Percentiles rank a stretch among this genome's conserved stretches.
Evolutionary conservation across 2,113 vertebrate species (phyloP).

Genomic region (Etheostoma cragini): DNA sequence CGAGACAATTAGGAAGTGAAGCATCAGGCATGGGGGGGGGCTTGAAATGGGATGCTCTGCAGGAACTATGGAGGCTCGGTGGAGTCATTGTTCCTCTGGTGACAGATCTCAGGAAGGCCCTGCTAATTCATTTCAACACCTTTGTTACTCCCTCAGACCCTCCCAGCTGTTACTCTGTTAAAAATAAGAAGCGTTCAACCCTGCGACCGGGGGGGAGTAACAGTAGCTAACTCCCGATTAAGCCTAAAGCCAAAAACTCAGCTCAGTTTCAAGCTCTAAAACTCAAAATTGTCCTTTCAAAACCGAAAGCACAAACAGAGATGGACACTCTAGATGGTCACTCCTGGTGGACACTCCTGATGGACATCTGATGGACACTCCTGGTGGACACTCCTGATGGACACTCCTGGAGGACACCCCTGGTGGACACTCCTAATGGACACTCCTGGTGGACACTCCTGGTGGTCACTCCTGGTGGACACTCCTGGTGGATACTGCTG

Average conservation of each 20-base stretch:
- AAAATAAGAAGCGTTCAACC: slow-evolving; percentile 87
- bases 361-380: too few relatives aligned
- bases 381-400: too few relatives aligned
- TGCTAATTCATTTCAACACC: slow-evolving; percentile 88
- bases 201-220: slow-evolving; percentile 52
- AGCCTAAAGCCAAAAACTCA: too few relatives aligned
- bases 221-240: background rate
- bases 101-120: slow-evolving; percentile 82
- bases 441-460: too few relatives aligned
- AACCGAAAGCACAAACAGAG: background rate
- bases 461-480: too few relatives aligned
- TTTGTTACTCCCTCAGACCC: slow-evolving; percentile 84
- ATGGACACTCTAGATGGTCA: too few relatives aligned
- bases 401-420: too few relatives aligned
- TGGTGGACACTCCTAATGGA: too few relatives aligned
- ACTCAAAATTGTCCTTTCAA: background rate
- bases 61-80: slow-evolving; percentile 52
- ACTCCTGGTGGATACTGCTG: too few relatives aligned
- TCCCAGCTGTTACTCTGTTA: slow-evolving; percentile 86
- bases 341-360: too few relatives aligned
- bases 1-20: slow-evolving; percentile 61
- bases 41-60: slow-evolving; percentile 11
- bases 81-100: slow-evolving; percentile 71
- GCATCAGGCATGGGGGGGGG: slow-evolving; percentile 42
- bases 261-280: background rate